phyloP scores from a whole-genome alignment of 2,113 vertebrate species.

The Phyllostomus hastatus region DNA sequence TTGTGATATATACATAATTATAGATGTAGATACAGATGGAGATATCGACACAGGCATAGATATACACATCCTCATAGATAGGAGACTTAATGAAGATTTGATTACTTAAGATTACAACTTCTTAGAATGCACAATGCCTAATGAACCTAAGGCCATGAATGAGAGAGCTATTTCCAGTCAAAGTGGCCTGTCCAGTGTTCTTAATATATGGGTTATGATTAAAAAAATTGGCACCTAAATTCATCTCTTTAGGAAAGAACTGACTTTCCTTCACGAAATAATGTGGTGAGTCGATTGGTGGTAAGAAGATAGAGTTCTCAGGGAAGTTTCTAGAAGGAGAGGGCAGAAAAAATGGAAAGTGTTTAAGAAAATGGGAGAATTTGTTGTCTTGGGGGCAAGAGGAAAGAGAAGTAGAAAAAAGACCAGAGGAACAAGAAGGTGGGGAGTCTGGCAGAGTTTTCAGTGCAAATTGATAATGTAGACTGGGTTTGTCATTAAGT shows the following conservation, averaged over 20 bases:
- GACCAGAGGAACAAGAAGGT: neutral
- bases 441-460: neutral
- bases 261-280: constrained; percentile 11
- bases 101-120: neutral
- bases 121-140: neutral
- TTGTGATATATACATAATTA: neutral
- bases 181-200: neutral
- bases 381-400: neutral
- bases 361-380: neutral
- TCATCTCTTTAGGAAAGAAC: neutral
- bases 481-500: neutral
- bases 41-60: neutral
- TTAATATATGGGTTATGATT: neutral
- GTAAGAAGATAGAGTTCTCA: neutral
- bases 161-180: neutral
- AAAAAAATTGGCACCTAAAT: neutral
- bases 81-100: neutral
- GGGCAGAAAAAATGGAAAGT: neutral
- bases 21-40: neutral
- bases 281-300: neutral
- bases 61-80: neutral
- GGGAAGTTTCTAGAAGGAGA: neutral
- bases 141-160: neutral
- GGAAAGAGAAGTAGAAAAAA: neutral
- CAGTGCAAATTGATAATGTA: neutral